Base-by-base conservation (phyloP, 1,140 invertebrate genomes). In the Drosophila lini region DNA sequence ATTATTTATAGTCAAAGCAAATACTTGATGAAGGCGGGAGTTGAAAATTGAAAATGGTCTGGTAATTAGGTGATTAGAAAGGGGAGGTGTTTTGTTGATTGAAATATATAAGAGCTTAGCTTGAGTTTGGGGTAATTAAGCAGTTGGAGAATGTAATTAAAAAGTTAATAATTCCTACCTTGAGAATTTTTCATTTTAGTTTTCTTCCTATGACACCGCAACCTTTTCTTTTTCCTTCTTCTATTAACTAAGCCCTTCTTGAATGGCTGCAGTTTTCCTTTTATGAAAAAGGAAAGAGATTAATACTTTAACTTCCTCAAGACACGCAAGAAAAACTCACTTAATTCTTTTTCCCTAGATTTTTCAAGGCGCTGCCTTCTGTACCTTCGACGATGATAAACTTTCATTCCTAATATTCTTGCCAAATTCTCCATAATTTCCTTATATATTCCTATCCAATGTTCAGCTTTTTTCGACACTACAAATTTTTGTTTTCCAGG, bases 21-120 rank as follows among this genome's bases (percentile, higher is more conserved):
- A 25, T 19, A 31, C 13, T 28, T 42, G 16, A 55, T 55, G 32
- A n/a, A 36, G 16, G 28, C 5, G 15, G 13, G 13, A 9, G 40
- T 8, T 11, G 22, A 31, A 25, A 32, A 34, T 32, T 28, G 38
- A 41, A 59, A 32, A 34, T 53, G 16, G 57, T n/a, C 34, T 3
- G 19, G n/a, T 48, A 41, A 50, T 71, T 31, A 59, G 10, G 34
- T 34, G 38, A 38, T 67, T 67, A 45, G 32, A 67, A 55, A 67
- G 47, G 31, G 10, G n/a, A 34, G 36, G 13, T 11, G 11, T 8
- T 4, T 10, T 19, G 31, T 53, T 19, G 47, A 65, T 52, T 65
- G n/a, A 28, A 22, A 19, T 32, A 7, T 15, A 13, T 15, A 25
- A 16, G 4, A 38, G 19, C 22, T 34, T 8, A 11, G 2, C 13